Conservation (phyloP, 1,140 invertebrate genomes). For the Oryzaephilus surinamensis region DNA sequence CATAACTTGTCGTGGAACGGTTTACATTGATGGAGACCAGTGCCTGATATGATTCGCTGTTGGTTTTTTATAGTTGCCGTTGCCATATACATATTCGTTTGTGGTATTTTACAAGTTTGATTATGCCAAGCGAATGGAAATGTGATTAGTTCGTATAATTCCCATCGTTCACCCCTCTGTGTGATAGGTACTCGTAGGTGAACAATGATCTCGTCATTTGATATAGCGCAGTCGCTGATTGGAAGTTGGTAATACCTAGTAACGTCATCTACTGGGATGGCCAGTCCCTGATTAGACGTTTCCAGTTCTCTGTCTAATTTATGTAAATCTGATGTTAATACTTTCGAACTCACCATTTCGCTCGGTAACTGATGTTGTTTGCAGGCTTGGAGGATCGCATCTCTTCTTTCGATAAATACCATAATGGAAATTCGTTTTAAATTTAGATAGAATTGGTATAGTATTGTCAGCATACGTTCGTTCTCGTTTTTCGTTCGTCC, state of each 20-base stretch:
- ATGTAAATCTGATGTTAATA: not conserved
- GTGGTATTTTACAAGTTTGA: conserved; percentile 7
- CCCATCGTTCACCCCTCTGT: not conserved
- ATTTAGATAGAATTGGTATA: not conserved
- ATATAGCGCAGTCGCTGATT: too few relatives aligned
- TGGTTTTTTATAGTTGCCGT: too few relatives aligned
- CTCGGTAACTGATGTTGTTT: conserved; percentile 8
- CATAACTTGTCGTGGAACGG: too few relatives aligned
- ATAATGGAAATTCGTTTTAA: not conserved
- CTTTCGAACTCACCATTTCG: not conserved
- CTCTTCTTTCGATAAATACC: not conserved
- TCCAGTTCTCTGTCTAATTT: conserved; percentile 5
- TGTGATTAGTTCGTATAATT: conserved; percentile 7
- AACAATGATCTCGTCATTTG: too few relatives aligned
- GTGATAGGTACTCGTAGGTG: conserved; percentile 3
- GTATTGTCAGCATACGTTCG: too few relatives aligned
- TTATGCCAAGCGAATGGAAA: conserved; percentile 8
- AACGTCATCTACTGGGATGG: too few relatives aligned
- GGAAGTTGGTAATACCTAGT: too few relatives aligned
- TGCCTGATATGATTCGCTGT: too few relatives aligned
- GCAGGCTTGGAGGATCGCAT: not conserved
- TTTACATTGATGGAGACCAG: too few relatives aligned
- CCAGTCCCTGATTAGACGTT: not conserved
- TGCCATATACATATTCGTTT: too few relatives aligned
- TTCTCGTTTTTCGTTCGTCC: not conserved